Evolutionary conservation across 2,888 invertebrate species (phyloP).

Genomic region (Hoplodrina blanda): DNA sequence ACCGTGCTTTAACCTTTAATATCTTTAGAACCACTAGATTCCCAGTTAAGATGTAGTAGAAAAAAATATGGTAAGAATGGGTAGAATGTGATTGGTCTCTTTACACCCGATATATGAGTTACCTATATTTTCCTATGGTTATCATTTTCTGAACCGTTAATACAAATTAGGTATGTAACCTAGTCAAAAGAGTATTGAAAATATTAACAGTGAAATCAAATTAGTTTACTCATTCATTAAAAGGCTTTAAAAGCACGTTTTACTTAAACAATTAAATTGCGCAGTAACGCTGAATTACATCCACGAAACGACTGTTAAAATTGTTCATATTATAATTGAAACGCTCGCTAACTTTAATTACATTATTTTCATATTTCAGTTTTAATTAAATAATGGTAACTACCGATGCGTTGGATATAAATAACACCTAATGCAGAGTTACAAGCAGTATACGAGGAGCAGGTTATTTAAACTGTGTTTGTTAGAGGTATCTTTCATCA

Average conservation of each 20-base stretch:
- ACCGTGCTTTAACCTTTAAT: too few relatives aligned
- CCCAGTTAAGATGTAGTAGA: too few relatives aligned
- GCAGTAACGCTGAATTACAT: constrained; percentile 21
- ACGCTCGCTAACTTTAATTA: constrained; percentile 15
- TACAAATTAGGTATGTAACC: neutral
- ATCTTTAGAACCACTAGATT: too few relatives aligned
- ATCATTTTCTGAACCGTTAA: neutral
- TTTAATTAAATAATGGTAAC: constrained; percentile 9
- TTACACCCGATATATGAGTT: too few relatives aligned
- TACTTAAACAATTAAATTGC: constrained; percentile 9
- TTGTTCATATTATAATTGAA: constrained; percentile 21
- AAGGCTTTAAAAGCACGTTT: constrained; percentile 12
- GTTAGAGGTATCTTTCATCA: too few relatives aligned
- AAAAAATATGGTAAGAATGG: too few relatives aligned
- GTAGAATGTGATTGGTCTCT: too few relatives aligned
- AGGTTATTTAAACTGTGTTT: too few relatives aligned
- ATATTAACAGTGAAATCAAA: constrained; percentile 2
- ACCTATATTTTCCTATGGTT: neutral
- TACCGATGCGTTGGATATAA: neutral
- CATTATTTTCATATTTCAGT: constrained; percentile 1
- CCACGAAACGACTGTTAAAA: constrained; percentile 20
- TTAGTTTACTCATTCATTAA: too few relatives aligned
- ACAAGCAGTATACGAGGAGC: too few relatives aligned
- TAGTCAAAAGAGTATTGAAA: neutral
- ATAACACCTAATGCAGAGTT: too few relatives aligned